phyloP scores from a whole-genome alignment of 2,113 vertebrate species.

The Procapra przewalskii region DNA sequence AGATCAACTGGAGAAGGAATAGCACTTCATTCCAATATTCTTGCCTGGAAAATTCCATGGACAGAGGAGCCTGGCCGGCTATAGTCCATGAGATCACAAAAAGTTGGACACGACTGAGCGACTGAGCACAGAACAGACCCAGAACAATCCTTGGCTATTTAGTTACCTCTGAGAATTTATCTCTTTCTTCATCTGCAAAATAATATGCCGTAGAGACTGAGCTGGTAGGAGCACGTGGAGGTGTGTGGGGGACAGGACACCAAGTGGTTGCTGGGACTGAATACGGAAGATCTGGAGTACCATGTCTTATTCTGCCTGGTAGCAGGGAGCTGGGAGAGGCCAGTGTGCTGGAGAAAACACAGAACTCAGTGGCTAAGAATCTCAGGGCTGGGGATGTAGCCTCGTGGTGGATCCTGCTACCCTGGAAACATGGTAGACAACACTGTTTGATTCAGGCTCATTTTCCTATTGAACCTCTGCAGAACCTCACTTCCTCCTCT shows the following conservation, averaged over 20 bases:
- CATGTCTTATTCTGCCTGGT: not conserved
- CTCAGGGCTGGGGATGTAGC: not conserved
- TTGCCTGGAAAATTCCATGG: not conserved
- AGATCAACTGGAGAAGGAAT: not conserved
- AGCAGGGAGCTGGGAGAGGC: not conserved
- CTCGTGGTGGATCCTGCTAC: not conserved
- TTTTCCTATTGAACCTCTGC: not conserved
- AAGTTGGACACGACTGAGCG: not conserved
- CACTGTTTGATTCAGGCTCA: not conserved
- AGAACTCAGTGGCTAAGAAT: not conserved
- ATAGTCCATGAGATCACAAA: not conserved
- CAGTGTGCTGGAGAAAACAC: not conserved
- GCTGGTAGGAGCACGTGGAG: not conserved
- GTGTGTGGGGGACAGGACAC: too few relatives aligned
- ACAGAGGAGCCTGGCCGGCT: not conserved
- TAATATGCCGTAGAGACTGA: not conserved
- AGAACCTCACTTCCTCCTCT: not conserved
- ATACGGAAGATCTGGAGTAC: not conserved
- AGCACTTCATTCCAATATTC: not conserved
- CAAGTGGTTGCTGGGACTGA: too few relatives aligned
- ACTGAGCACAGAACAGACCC: not conserved
- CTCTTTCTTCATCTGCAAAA: not conserved
- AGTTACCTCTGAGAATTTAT: not conserved
- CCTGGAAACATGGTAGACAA: not conserved
- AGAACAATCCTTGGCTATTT: not conserved